Evolutionary conservation across 2,797 vertebrate species (phyloP).

Genomic region (Danionella dracula): DNA sequence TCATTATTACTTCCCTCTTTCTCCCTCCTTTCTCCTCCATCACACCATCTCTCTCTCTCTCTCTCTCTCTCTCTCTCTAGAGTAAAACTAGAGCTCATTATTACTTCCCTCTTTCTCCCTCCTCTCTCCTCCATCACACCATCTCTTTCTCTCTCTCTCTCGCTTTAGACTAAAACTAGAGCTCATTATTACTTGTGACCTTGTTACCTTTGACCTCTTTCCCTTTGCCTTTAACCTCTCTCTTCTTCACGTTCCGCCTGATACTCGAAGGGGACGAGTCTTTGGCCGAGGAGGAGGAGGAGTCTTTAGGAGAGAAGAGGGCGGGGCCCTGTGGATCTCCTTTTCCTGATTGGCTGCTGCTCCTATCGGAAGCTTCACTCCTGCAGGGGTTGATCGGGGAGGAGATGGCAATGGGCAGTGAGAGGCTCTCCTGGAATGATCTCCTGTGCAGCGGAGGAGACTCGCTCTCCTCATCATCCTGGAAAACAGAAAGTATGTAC

Average conservation of each 20-base stretch:
- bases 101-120: no score
- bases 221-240: slow-evolving; percentile 78
- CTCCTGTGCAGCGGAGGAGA: slow-evolving; percentile 55
- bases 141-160: no score
- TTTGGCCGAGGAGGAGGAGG: slow-evolving; percentile 64
- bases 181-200: no score
- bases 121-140: no score
- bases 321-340: slow-evolving; percentile 62
- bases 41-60: no score
- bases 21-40: no score
- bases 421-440: slow-evolving; percentile 71
- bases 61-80: no score
- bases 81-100: no score
- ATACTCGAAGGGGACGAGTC: slow-evolving; percentile 65
- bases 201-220: slow-evolving; percentile 78
- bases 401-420: slow-evolving; percentile 61
- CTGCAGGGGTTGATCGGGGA: slow-evolving; percentile 57
- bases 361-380: slow-evolving; percentile 50
- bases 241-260: slow-evolving; percentile 74
- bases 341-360: slow-evolving; percentile 66
- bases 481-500: slow-evolving; percentile 40
- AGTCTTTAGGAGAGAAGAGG: slow-evolving; percentile 67
- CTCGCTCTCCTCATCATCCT: slow-evolving; percentile 68
- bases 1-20: no score
- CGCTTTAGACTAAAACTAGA: no score